Evolutionary conservation across 2,113 vertebrate species (phyloP), one percentile per base, ranked within the genome.

Genomic region (Hirundichthys speculiger): DNA sequence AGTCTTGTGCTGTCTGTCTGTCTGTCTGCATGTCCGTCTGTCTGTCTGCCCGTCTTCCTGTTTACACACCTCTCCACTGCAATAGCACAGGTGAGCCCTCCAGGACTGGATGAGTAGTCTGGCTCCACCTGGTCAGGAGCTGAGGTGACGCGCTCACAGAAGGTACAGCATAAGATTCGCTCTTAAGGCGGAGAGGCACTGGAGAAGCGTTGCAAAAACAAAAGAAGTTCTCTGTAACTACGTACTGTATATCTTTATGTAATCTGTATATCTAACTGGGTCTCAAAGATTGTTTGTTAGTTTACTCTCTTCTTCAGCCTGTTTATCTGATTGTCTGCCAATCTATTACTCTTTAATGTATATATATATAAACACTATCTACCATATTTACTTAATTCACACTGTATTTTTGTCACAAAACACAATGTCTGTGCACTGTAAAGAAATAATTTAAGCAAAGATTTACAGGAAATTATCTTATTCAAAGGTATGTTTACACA

Each of bases 381-480:
- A 88, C 76, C 82, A 88, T 89, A 88, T 89, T 89, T 84, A 90
- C 86, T 82, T 75, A 83, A 82, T 86, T 87, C 88, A 89, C 88
- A 88, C 70, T 86, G 86, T 91, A 90, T 91, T 89, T 91, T 90
- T 87, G 88, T 89, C 90, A 89, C 84, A 86, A 84, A 86, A 89
- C 87, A 89, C 84, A 86, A 89, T 86, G 83, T 90, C 83, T 89
- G 90, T 90, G 90, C 81, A 91, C 84, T 91, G 90, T 91, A 91
- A 91, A 91, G 86, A 91, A 91, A 90, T 90, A 79, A 87, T 90
- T 89, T 90, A 88, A 91, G 81, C 79, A 88, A 89, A 91, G 84
- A 91, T 91, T 91, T 91, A 89, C 87, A 89, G 78, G 86, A 90
- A 87, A 90, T 82, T 73, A 91, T 91, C 88, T 86, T 86, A 89